Conservation (phyloP, 2,797 vertebrate genomes). For the Rhynchotus rufescens region DNA sequence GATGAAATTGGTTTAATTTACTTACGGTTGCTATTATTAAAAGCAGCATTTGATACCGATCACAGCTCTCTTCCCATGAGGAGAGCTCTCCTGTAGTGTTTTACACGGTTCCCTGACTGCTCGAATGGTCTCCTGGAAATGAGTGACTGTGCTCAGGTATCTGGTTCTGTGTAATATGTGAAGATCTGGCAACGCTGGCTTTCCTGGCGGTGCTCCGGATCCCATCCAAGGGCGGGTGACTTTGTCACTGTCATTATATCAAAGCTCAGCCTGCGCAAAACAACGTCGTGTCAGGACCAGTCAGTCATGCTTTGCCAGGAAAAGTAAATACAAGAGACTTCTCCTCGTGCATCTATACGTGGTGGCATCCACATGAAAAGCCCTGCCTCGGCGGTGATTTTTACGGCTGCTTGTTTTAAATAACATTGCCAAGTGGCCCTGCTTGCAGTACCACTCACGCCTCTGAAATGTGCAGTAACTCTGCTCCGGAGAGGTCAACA, state of each 20-base stretch:
- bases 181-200: conserved; percentile 40
- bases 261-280: conserved; percentile 49
- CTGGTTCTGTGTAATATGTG: not conserved
- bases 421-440: not conserved
- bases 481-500: not conserved
- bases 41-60: not conserved
- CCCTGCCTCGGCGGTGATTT: not conserved
- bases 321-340: not conserved
- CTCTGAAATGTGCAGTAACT: not conserved
- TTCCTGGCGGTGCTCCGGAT: conserved; percentile 40
- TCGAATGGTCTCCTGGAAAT: not conserved
- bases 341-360: not conserved
- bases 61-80: not conserved
- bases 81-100: not conserved
- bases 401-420: not conserved
- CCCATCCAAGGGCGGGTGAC: conserved; percentile 32
- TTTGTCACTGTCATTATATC: conserved; percentile 51
- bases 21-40: conserved; percentile 6
- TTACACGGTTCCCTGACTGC: not conserved
- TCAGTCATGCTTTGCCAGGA: conserved; percentile 34
- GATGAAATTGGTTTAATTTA: not conserved
- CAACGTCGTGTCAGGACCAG: conserved; percentile 58
- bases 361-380: not conserved
- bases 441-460: not conserved
- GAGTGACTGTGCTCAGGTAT: not conserved